Evolutionary conservation across 2,888 invertebrate species (phyloP).

Genomic region (Phragmatobia fuliginosa): DNA sequence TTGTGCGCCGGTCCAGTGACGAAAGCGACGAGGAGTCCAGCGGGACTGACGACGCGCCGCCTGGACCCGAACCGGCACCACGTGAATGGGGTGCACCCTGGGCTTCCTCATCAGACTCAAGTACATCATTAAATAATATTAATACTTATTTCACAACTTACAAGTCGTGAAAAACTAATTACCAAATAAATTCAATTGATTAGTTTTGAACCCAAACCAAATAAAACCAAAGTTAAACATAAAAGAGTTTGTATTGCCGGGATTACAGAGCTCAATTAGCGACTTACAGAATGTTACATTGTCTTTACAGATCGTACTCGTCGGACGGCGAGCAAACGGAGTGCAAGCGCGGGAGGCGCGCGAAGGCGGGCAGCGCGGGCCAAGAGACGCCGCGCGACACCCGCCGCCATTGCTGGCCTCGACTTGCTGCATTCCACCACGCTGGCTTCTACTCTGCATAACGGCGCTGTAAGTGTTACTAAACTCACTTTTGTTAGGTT

Average conservation of each 20-base stretch:
- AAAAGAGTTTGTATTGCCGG: not conserved
- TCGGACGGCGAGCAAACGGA: constrained; percentile 78
- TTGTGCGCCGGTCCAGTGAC: constrained; percentile 79
- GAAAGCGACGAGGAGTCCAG: constrained; percentile 83
- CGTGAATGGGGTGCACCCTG: constrained; percentile 85
- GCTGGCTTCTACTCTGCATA: constrained; percentile 93
- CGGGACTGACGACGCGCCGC: constrained; percentile 81
- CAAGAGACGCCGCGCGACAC: constrained; percentile 78
- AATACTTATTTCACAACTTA: not conserved
- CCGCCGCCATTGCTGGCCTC: constrained; percentile 92
- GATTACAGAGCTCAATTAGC: no score
- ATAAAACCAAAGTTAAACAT: not conserved
- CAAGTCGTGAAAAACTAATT: not conserved
- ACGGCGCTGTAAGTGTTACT: constrained; percentile 82
- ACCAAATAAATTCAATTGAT: no score
- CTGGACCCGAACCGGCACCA: constrained; percentile 81
- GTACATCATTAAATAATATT: constrained; percentile 59
- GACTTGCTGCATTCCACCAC: constrained; percentile 96
- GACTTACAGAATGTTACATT: not conserved
- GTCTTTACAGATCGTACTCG: constrained; percentile 70
- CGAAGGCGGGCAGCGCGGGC: constrained; percentile 71
- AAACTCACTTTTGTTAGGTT: no score
- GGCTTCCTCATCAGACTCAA: constrained; percentile 81
- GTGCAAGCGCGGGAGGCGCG: constrained; percentile 81
- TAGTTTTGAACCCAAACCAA: no score